Conservation (phyloP, 2,797 vertebrate genomes). For the Spinibarbus caldwelli region DNA sequence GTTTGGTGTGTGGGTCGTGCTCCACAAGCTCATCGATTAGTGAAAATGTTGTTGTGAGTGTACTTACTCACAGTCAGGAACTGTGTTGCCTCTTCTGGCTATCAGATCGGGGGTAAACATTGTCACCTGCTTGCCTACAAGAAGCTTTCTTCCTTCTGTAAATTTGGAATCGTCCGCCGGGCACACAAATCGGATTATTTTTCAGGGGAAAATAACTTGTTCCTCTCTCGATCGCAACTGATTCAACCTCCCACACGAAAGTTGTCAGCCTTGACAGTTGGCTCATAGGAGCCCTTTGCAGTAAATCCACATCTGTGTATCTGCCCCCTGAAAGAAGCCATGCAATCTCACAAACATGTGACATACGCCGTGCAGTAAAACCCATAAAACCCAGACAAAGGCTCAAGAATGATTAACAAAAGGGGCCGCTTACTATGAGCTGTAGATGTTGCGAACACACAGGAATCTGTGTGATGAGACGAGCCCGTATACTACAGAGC, state of each 20-base stretch:
- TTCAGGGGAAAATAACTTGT: slow-evolving; percentile 12
- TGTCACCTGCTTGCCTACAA: slow-evolving; percentile 29
- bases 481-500: slow-evolving; percentile 4
- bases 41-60: neutral
- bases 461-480: neutral
- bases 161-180: slow-evolving; percentile 22
- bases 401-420: slow-evolving; percentile 39
- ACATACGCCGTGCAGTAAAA: slow-evolving; percentile 24
- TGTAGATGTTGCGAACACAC: slow-evolving; percentile 17
- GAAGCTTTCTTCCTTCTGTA: slow-evolving; percentile 3
- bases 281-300: slow-evolving; percentile 41
- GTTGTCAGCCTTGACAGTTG: slow-evolving; percentile 54
- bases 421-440: slow-evolving; percentile 9
- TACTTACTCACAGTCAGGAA: neutral
- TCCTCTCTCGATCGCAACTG: slow-evolving; percentile 27
- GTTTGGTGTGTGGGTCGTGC: neutral
- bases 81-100: slow-evolving; percentile 1
- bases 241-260: slow-evolving; percentile 58
- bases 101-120: neutral
- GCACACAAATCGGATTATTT: slow-evolving; percentile 46
- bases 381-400: slow-evolving; percentile 41
- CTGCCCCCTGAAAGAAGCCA: slow-evolving; percentile 3
- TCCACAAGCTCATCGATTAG: neutral
- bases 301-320: slow-evolving; percentile 50
- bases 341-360: slow-evolving; percentile 26